A percentile compares a stretch with the other conserved stretches of the same genome.
Conservation (phyloP, 2,888 invertebrate species). For the Mythimna albipuncta region DNA sequence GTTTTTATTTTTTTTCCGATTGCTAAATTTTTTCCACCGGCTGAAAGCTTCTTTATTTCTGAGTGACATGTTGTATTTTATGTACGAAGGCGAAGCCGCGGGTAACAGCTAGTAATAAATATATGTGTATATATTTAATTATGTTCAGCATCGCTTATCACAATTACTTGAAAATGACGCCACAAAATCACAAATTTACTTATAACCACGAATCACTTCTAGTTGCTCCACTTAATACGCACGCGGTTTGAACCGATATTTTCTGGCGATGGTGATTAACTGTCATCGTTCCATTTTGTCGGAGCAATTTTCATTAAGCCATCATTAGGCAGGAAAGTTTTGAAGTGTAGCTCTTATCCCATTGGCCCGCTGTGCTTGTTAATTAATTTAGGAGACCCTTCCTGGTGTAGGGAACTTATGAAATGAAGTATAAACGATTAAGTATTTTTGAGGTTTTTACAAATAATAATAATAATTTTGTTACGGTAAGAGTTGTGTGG, state of each 20-base stretch:
- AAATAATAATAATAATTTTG: too few relatives aligned
- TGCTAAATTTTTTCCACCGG: too few relatives aligned
- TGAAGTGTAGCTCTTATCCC: slow-evolving; percentile 76
- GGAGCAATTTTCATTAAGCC: slow-evolving; percentile 83
- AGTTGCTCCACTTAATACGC: slow-evolving; percentile 10
- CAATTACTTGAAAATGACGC: slow-evolving; percentile 3
- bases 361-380: slow-evolving; percentile 76
- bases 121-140: too few relatives aligned
- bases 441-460: not conserved
- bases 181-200: slow-evolving; percentile 7
- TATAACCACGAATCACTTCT: slow-evolving; percentile 16
- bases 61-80: too few relatives aligned
- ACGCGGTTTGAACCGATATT: slow-evolving; percentile 43
- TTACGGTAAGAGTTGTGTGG: too few relatives aligned
- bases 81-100: too few relatives aligned
- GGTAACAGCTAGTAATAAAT: too few relatives aligned
- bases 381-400: slow-evolving; percentile 80
- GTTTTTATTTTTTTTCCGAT: too few relatives aligned
- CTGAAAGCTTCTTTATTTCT: too few relatives aligned
- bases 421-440: slow-evolving; percentile 8
- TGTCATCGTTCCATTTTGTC: slow-evolving; percentile 61
- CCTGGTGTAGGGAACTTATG: slow-evolving; percentile 23
- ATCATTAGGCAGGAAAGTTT: slow-evolving; percentile 81
- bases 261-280: slow-evolving; percentile 56
- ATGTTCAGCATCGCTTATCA: too few relatives aligned